Evolutionary conservation across 2,113 vertebrate genomes (phyloP).

Genomic region (Phyllostomus hastatus): DNA sequence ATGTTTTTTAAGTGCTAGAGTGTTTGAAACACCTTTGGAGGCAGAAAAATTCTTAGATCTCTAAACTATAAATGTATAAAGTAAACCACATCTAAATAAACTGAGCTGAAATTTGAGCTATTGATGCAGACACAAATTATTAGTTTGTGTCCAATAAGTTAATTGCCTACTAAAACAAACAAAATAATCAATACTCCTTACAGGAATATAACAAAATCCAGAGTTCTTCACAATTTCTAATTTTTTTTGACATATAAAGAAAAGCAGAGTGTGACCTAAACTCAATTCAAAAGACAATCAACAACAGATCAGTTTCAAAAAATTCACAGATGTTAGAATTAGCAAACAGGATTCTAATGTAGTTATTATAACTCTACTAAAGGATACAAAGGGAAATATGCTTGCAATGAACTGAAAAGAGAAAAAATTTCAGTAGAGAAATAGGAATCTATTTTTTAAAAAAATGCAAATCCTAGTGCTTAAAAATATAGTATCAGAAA

Average conservation of each 20-base stretch:
- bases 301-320: not conserved
- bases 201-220: not conserved
- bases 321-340: not conserved
- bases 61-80: not conserved
- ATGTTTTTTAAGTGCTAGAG: not conserved
- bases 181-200: not conserved
- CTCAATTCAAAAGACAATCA: not conserved
- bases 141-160: not conserved
- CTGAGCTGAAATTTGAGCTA: not conserved
- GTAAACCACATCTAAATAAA: not conserved
- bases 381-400: not conserved
- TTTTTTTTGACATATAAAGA: not conserved
- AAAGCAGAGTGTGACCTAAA: not conserved
- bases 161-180: constrained; percentile 9
- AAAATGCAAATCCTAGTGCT: not conserved
- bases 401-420: not conserved
- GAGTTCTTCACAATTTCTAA: not conserved
- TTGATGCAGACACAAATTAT: not conserved
- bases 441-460: not conserved
- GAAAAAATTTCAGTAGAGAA: not conserved
- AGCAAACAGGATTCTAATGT: not conserved
- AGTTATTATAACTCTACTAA: not conserved
- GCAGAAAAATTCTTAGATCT: not conserved
- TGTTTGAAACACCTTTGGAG: not conserved
- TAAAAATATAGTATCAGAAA: not conserved